Conservation (phyloP, 2,888 invertebrate genomes). For the Siphonodentalium dalli region DNA sequence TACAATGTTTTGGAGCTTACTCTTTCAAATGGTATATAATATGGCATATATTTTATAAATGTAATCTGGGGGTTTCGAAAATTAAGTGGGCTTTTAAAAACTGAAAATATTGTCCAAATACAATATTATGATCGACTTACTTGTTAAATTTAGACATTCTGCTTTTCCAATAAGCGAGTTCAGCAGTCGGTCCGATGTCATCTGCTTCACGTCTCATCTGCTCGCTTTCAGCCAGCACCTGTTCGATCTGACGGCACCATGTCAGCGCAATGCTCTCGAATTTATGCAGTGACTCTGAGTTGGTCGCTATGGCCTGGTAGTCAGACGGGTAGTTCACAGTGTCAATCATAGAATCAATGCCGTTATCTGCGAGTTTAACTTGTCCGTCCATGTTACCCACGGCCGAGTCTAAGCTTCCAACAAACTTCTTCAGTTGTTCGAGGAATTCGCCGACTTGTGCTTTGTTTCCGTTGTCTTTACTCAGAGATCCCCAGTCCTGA, state of each 20-base stretch:
- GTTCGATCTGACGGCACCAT: conserved; percentile 67
- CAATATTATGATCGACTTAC: conserved; percentile 56
- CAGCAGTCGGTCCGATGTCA: conserved; percentile 70
- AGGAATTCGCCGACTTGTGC: conserved; percentile 62
- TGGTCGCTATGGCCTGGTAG: conserved; percentile 62
- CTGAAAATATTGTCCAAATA: too few relatives aligned
- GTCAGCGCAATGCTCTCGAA: conserved; percentile 61
- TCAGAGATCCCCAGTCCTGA: conserved; percentile 60
- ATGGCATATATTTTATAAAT: too few relatives aligned
- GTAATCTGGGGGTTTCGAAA: too few relatives aligned
- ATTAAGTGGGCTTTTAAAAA: too few relatives aligned
- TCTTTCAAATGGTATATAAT: too few relatives aligned
- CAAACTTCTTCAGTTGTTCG: conserved; percentile 63
- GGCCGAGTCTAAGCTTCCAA: conserved; percentile 56
- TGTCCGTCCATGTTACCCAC: conserved; percentile 63
- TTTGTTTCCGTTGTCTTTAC: conserved; percentile 45
- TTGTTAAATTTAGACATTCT: conserved; percentile 87
- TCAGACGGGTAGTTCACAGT: conserved; percentile 59
- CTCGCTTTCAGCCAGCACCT: conserved; percentile 64
- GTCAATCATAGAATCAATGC: conserved; percentile 53
- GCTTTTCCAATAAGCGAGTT: conserved; percentile 87
- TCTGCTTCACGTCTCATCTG: conserved; percentile 66
- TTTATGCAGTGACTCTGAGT: conserved; percentile 63
- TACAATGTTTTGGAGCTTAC: too few relatives aligned
- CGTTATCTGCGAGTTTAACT: conserved; percentile 60